Evolutionary conservation across 2,113 vertebrate species (phyloP).

Genomic region (Thoracochromis brauschi): DNA sequence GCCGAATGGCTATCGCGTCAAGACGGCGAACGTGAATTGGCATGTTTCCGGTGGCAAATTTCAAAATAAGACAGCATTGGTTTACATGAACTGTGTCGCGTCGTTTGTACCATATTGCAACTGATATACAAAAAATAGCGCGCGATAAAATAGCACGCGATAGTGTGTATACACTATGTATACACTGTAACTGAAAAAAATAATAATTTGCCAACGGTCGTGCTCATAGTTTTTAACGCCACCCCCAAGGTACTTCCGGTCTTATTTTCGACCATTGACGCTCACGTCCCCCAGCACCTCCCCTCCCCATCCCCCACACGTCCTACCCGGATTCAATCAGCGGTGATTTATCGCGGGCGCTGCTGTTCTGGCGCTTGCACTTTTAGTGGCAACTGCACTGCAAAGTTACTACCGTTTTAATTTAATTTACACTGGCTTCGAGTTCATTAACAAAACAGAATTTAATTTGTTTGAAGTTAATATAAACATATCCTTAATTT

Average conservation of each 20-base stretch:
- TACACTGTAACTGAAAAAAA: not conserved
- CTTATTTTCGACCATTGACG: not conserved
- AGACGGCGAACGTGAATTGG: not conserved
- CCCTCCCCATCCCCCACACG: slow-evolving; percentile 21
- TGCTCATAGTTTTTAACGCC: not conserved
- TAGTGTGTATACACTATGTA: not conserved
- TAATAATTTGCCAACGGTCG: no score
- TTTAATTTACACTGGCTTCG: not conserved
- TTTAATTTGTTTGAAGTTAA: not conserved
- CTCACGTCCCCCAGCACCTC: not conserved
- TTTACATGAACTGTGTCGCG: not conserved
- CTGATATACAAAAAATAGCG: not conserved
- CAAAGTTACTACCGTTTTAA: not conserved
- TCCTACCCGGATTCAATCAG: slow-evolving; percentile 23
- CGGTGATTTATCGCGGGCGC: not conserved
- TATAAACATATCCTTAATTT: not conserved
- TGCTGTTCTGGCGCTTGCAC: not conserved
- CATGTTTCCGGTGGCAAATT: not conserved
- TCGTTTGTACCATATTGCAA: not conserved
- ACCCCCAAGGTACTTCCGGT: not conserved
- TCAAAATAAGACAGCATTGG: slow-evolving; percentile 17
- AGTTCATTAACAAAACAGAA: not conserved
- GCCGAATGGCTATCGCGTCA: not conserved
- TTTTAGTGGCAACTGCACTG: not conserved
- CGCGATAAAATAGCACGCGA: not conserved